Evolutionary conservation across 2,797 vertebrate species (phyloP), one percentile per base, ranked within the genome.

Genomic region (Alauda arvensis): DNA sequence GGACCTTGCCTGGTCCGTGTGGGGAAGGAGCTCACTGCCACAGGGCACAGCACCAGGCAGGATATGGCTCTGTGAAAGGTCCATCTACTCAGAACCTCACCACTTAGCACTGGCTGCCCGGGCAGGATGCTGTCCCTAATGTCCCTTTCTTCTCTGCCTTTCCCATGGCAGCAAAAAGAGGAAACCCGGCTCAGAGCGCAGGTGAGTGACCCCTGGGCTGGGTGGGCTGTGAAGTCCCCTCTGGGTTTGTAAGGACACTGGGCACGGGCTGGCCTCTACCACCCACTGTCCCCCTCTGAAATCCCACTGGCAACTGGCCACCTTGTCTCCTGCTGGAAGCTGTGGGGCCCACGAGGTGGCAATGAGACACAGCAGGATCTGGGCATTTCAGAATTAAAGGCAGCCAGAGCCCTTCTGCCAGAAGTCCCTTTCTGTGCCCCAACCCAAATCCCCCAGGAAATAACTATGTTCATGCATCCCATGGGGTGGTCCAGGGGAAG

Each of bases 161-260:
- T 65, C 60, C 46, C 6, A 19, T 0, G 86, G 94, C 96, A 97
- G 97, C 96, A 97, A 97, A 97, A 97, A 97, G 95, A 97, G 96
- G 93, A 97, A 97, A 92, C 94, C 95, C 0, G 97, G 96, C 91
- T 97, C 96, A 0, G 97, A 97, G 69, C 96, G 95, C 94, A 97
- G 97, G 97, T 97, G 93, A 96, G 97, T 96, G 70, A 55, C 49
- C 28, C 1, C 48, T 0, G 34, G 74, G 40, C 83, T 87, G 83
- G 34, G 51, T 45, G 77, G 61, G 60, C 80, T 83, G 34, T 0
- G 9, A 55, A 48, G 33, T 61, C 45, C 34, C 11, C 4, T 1
- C 48, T 1, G 4, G 69, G 37, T 12, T 4, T 49, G 37, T 24
- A 46, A 48, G 40, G 10, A 17, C 65, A 12, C 26, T 1, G 0